A percentile compares a stretch with the other conserved stretches of the same genome.
Conservation (phyloP, 1,140 invertebrate genomes). For the Carposina sasakii region DNA sequence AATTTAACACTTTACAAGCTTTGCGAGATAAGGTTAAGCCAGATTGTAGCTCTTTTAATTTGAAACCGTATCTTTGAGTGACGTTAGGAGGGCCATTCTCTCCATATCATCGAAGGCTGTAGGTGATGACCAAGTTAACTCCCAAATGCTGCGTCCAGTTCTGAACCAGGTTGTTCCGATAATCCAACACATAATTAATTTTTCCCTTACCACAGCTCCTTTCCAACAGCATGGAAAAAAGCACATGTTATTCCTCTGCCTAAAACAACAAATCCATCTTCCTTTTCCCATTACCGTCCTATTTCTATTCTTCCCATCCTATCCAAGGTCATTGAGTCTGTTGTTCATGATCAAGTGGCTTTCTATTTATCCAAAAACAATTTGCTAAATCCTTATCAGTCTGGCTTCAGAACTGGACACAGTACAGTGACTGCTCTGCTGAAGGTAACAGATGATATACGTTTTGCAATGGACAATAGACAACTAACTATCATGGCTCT, state of each 20-base stretch:
- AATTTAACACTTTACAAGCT: neutral
- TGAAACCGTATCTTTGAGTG: neutral
- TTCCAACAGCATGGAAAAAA: neutral
- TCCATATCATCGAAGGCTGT: conserved; percentile 1
- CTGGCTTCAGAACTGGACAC: no score
- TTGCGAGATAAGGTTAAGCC: neutral
- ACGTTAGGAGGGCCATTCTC: neutral
- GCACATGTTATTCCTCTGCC: neutral
- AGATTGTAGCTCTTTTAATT: neutral
- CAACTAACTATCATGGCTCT: neutral
- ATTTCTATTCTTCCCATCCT: neutral
- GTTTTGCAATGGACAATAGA: conserved; percentile 1
- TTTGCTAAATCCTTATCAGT: no score
- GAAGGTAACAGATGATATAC: conserved; percentile 5
- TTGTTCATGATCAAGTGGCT: no score
- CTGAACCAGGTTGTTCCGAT: neutral
- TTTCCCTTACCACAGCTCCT: neutral
- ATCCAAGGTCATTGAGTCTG: neutral
- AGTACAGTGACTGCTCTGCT: neutral
- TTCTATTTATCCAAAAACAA: no score
- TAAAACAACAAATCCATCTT: neutral
- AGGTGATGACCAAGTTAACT: neutral
- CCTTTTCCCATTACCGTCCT: neutral
- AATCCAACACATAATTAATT: neutral
- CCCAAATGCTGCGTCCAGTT: neutral